phyloP scores from a whole-genome alignment of 1,140 invertebrate genomes.

The Aphidius gifuensis region DNA sequence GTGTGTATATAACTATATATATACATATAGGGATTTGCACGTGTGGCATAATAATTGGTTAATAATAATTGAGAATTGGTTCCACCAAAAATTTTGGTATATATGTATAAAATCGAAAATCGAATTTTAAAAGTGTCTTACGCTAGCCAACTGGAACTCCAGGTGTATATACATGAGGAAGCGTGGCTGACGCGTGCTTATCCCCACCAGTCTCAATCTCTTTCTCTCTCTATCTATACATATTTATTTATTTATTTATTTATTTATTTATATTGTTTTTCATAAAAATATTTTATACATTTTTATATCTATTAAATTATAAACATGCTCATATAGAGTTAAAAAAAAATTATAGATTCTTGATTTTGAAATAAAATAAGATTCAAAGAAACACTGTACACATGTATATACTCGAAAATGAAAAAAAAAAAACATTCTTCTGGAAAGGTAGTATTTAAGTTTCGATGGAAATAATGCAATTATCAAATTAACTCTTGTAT shows the following conservation, averaged over 20 bases:
- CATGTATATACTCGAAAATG: slow-evolving; percentile 5
- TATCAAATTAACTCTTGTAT: slow-evolving; percentile 48
- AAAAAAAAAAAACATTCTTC: slow-evolving; percentile 34
- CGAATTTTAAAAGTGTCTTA: slow-evolving; percentile 8
- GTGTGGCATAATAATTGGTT: slow-evolving; percentile 5
- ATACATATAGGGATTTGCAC: too few species aligned
- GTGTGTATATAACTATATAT: too few species aligned
- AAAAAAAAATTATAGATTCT: not conserved
- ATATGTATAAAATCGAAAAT: slow-evolving; percentile 10
- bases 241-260: slow-evolving; percentile 1
- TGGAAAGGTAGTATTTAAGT: slow-evolving; percentile 46
- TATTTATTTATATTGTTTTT: too few species aligned
- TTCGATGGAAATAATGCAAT: slow-evolving; percentile 42
- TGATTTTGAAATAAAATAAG: not conserved
- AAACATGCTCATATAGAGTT: too few species aligned
- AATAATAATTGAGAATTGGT: slow-evolving; percentile 17
- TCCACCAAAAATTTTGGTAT: not conserved
- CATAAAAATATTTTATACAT: too few species aligned
- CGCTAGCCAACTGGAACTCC: slow-evolving; percentile 43
- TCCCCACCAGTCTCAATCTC: slow-evolving; percentile 37
- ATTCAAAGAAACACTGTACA: not conserved
- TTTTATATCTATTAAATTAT: too few species aligned
- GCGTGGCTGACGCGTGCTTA: slow-evolving; percentile 54
- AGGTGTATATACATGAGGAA: slow-evolving; percentile 41
- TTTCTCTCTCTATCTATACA: too few species aligned